Conservation (phyloP, 2,113 vertebrate genomes). For the Rissa tridactyla region DNA sequence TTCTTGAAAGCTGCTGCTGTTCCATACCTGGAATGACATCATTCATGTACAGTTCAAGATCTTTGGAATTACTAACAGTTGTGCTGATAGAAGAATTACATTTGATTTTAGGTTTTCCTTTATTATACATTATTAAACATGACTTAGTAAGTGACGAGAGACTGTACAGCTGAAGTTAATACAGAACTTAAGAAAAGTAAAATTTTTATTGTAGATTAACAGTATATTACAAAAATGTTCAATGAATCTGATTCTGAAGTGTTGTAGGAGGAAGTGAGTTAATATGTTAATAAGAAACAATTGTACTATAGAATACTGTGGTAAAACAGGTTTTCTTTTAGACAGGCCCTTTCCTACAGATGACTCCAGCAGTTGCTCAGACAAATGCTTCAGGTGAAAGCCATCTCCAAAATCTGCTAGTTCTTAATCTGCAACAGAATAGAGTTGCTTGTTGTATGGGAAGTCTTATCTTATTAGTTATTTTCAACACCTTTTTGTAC, state of each 20-base stretch:
- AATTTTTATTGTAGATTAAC: background rate
- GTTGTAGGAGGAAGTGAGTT: background rate
- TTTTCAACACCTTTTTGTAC: background rate
- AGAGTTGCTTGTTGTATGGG: background rate
- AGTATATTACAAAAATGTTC: background rate
- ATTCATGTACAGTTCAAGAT: accelerated
- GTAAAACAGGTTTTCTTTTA: background rate
- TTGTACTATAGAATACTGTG: background rate
- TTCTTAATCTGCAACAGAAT: background rate
- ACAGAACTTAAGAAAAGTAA: background rate
- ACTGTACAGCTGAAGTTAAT: background rate
- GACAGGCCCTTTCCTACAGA: background rate
- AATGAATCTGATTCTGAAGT: background rate
- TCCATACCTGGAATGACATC: background rate
- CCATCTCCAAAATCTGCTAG: background rate
- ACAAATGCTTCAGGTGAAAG: background rate
- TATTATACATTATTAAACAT: background rate
- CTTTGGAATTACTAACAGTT: background rate
- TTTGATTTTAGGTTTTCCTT: background rate
- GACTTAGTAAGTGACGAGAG: background rate
- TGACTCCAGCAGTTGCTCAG: background rate
- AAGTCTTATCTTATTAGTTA: background rate
- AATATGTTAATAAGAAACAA: background rate
- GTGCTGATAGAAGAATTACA: background rate
- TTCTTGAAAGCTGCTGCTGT: background rate